Conservation (phyloP, 2,888 invertebrate genomes). For the Cryptocephalus primarius region DNA sequence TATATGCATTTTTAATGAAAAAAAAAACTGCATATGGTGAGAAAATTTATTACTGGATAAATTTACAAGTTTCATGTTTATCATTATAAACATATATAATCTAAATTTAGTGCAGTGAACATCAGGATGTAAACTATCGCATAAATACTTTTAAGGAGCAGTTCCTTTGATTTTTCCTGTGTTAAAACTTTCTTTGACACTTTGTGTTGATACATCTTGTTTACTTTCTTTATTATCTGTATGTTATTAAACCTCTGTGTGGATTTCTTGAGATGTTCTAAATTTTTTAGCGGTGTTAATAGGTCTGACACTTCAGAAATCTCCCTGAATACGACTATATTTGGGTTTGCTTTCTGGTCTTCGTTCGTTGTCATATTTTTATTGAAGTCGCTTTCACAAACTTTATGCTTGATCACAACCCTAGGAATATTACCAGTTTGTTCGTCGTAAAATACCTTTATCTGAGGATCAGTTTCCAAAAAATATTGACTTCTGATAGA, state of each 20-base stretch:
- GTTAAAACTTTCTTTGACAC: no score
- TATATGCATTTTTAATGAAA: not conserved
- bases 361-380: not conserved
- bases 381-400: not conserved
- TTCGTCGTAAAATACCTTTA: conserved; percentile 6
- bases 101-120: conserved; percentile 21
- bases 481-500: not conserved
- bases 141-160: conserved; percentile 19
- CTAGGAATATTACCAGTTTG: conserved; percentile 1
- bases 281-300: conserved; percentile 10
- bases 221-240: no score
- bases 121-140: conserved; percentile 21
- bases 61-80: not conserved
- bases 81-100: conserved; percentile 16
- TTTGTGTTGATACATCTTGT: no score
- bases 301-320: conserved; percentile 3
- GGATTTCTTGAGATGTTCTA: conserved; percentile 4
- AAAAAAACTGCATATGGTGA: not conserved
- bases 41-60: no score
- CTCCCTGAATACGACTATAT: conserved; percentile 11
- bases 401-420: conserved; percentile 1
- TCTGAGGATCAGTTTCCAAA: conserved; percentile 1
- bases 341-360: conserved; percentile 1
- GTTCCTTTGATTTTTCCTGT: conserved; percentile 4
- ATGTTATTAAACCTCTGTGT: no score